These are phyloP conservation scores for Drosophila nr. perissopoda DNA, from an alignment of 2,888 invertebrate genomes.

Conservation along the genomic window DNA sequence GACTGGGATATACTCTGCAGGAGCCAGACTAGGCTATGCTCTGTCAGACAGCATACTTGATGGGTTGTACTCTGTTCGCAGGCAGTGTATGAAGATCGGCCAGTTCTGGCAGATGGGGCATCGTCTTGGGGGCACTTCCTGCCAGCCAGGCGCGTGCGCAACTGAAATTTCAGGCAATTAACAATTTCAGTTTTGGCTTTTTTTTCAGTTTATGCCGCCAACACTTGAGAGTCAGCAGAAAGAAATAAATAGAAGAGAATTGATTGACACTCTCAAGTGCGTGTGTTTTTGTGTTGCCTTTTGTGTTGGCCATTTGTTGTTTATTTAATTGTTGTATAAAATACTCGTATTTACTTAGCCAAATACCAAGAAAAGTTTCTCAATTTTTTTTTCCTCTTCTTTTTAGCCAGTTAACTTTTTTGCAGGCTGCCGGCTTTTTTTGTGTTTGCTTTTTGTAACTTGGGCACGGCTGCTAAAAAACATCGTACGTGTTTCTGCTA, in stretches of 20 bases:
- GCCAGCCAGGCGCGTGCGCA: constrained; percentile 63
- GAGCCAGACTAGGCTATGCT: background rate
- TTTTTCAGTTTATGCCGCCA: constrained; percentile 19
- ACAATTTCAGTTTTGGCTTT: constrained; percentile 30
- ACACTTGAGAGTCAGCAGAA: constrained; percentile 37
- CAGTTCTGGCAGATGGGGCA: constrained; percentile 24
- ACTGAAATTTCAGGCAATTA: constrained; percentile 69
- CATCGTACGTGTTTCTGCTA: constrained; percentile 59
- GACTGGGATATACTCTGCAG: constrained; percentile 5
- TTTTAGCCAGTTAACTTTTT: constrained; percentile 25
- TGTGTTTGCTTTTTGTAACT: constrained; percentile 29
- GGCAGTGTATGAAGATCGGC: constrained; percentile 3
- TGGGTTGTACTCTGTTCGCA: background rate
- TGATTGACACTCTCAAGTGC: constrained; percentile 58
- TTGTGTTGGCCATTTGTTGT: constrained; percentile 63
- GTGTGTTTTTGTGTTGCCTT: constrained; percentile 34
- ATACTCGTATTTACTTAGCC: constrained; percentile 46
- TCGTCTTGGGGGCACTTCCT: constrained; percentile 59
- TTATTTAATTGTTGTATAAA: constrained; percentile 62
- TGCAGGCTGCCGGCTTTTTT: constrained; percentile 15
- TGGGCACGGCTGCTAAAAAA: constrained; percentile 43
- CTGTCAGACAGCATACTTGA: background rate
- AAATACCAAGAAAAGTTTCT: constrained; percentile 47
- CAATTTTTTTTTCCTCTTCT: constrained; percentile 18
- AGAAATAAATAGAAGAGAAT: constrained; percentile 18